These are phyloP conservation scores for Tringa solitaria DNA, from an alignment of 2,113 vertebrate genomes.

Conservation along the genomic window DNA sequence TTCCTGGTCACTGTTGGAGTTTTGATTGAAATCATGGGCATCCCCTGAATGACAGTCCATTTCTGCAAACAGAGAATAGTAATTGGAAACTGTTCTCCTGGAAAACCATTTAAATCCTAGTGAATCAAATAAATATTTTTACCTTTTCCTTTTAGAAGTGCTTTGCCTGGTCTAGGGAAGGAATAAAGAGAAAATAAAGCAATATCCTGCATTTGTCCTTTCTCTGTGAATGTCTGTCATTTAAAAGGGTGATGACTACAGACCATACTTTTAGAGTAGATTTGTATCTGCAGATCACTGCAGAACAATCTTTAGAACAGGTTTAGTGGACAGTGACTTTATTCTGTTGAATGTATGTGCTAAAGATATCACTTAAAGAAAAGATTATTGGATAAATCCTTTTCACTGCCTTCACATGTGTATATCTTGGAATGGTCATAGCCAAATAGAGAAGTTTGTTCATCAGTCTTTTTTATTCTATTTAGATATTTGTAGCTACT, in stretches of 20 bases:
- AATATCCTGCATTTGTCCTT: not conserved
- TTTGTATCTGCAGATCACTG: not conserved
- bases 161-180: not conserved
- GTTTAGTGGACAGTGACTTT: not conserved
- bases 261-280: not conserved
- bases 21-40: not conserved
- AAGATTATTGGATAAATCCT: not conserved
- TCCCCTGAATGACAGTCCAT: not conserved
- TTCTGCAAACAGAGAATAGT: not conserved
- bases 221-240: not conserved
- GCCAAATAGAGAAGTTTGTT: not conserved
- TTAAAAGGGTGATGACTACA: not conserved
- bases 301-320: not conserved
- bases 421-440: not conserved
- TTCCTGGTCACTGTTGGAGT: not conserved
- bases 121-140: not conserved
- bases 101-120: not conserved
- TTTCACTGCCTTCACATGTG: not conserved
- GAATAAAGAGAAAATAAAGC: not conserved
- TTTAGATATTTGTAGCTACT: not conserved
- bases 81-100: constrained; percentile 15
- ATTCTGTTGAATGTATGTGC: not conserved
- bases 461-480: not conserved
- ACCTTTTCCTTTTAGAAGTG: not conserved
- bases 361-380: not conserved